Evolutionary conservation across 2,888 invertebrate genomes (phyloP), one percentile per base, ranked within the genome.

Genomic region (Quadroppia sp.): DNA sequence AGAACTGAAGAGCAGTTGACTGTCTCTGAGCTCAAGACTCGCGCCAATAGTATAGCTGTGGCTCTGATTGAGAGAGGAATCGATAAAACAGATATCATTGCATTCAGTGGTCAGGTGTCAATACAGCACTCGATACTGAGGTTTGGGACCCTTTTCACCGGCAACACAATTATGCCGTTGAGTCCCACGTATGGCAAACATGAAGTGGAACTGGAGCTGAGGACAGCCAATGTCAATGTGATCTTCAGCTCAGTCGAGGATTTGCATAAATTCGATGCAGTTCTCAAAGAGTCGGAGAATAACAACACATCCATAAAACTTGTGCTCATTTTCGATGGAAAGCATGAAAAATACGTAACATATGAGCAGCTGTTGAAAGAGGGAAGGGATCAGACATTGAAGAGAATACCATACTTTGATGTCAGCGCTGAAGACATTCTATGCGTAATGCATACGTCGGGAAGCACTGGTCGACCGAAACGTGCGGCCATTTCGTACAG

Each of bases 21-120:
- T 2, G 11, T 45, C 1, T 20, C 23, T 23, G 23, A 42, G 25
- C 17, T 69, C 15, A 69, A 28, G 28, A 15, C 2, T 6, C 40
- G 2, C 6, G 42, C 69, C 3, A 69, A 45, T 25, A 69, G 69
- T 45, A 69, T 69, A 28, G 59, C 20, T 20, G 25, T 48, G 4
- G 71, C 71, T 20, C 61, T 74, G n/a, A 17, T 74, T 25, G 48
- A 59, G 6, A 42, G 50, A 48, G 71, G 71, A 15, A 48, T 74
- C 45, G 71, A 25, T 17, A 59, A 70, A 28, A 1, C 15, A 3
- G 74, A 74, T 71, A 20, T 6, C 23, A 28, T 74, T n/a, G 15
- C 25, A 15, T 74, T 70, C 23, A 56, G 4, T n/a, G 74, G 50
- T 1, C 36, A 56, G 11, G 71, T 59, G 23, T 13, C 23, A 23